Evolutionary conservation across 1,140 invertebrate species (phyloP), one percentile per base, ranked within the genome.

Genomic region (Saccostrea cuccullata): DNA sequence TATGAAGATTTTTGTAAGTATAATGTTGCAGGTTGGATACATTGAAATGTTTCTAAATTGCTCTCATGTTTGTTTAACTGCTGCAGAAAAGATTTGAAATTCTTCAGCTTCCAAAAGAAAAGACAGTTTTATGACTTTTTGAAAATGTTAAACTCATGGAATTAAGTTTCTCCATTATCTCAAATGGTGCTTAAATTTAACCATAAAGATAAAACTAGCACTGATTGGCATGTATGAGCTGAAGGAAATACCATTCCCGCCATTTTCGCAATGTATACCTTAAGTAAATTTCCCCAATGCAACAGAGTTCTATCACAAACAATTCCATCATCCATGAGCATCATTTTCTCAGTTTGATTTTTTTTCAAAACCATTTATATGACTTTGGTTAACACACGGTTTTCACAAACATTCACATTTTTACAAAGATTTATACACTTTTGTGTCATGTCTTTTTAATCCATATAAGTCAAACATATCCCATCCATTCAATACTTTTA

Each of bases 211-310:
- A 77, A 77, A 77, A 77, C 26, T 30, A 30, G 30, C 30, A 26
- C 30, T 17, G 30, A 77, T 2, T 30, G 23, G 15, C 23, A 23
- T 40, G 30, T 77, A 30, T 36, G 30, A 36, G 30, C 2, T 36
- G 36, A 84, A 84, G n/a, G 30, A 0, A 15, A 84, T 26, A 82
- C 1, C 8, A 67, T 67, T 67, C 60, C 60, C 5, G 60, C 20
- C 60, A 20, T 67, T 67, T 67, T 67, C 23, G 26, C 9, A 30
- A 36, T 40, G 15, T 2, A 30, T 77, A 77, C 70, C 70, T 77
- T 77, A 26, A 77, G 70, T 77, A 77, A 77, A 77, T 77, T 77
- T 36, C 70, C 70, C 70, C 70, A 77, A 11, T 36, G 26, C 36
- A 77, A 77, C 0, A 77, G 13, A 30, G 70, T 77, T 13, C 26